Conservation (phyloP, 2,797 vertebrate species). For the Choloepus didactylus region DNA sequence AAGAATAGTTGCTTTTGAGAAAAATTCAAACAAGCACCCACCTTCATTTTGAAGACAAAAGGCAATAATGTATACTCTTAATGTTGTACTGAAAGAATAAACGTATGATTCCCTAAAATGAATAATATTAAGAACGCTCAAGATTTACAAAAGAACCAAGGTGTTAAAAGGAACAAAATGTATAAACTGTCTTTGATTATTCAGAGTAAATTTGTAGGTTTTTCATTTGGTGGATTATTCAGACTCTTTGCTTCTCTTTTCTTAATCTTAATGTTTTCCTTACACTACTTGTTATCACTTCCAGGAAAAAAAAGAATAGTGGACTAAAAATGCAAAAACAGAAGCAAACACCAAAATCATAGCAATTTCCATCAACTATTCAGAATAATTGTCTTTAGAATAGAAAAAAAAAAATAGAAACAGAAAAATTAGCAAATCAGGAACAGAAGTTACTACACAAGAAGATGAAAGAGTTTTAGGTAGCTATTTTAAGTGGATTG, state of each 20-base stretch:
- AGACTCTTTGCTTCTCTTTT: background rate
- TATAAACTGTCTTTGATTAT: slow-evolving; percentile 3
- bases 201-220: slow-evolving; percentile 3
- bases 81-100: slow-evolving; percentile 41
- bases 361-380: slow-evolving; percentile 3
- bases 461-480: background rate
- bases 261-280: background rate
- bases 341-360: background rate
- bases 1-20: slow-evolving; percentile 24
- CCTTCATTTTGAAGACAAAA: slow-evolving; percentile 56
- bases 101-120: background rate
- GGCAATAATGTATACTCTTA: slow-evolving; percentile 60
- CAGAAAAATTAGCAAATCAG: background rate
- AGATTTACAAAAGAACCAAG: slow-evolving; percentile 60
- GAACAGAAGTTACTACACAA: background rate
- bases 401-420: background rate
- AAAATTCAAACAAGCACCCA: slow-evolving; percentile 24
- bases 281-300: slow-evolving; percentile 11
- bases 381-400: slow-evolving; percentile 2
- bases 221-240: slow-evolving; percentile 54
- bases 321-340: slow-evolving; percentile 6
- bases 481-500: background rate
- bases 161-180: slow-evolving; percentile 54
- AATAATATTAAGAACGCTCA: slow-evolving; percentile 46
- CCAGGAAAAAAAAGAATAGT: background rate